Conservation (phyloP, 35 echinoderm and acorn worm genomes). For the Patiria miniata region DNA sequence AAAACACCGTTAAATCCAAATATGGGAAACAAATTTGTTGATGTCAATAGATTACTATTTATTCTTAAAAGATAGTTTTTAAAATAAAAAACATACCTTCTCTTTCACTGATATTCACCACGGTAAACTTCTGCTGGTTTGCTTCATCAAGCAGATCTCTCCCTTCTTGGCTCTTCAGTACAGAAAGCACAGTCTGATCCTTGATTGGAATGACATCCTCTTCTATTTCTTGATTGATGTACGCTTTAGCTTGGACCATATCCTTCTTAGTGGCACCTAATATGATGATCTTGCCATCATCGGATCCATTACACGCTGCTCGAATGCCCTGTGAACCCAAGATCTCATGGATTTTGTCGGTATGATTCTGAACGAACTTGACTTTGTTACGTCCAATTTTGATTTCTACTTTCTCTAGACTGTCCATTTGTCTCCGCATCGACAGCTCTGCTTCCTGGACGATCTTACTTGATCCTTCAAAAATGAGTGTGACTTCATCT, state of each 20-base stretch:
- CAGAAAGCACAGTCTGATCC: background rate
- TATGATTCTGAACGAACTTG: conserved; percentile 3
- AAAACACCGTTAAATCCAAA: background rate
- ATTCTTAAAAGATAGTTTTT: background rate
- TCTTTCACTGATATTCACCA: background rate
- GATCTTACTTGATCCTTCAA: conserved; percentile 13
- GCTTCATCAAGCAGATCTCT: background rate
- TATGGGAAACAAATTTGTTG: background rate
- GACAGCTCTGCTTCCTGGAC: background rate
- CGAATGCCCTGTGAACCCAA: background rate
- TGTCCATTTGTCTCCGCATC: conserved; percentile 25
- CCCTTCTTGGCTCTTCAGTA: background rate
- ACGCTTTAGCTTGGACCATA: background rate
- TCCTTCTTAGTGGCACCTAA: background rate
- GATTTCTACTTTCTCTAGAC: background rate
- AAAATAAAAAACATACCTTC: background rate
- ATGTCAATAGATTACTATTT: background rate
- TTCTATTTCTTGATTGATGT: conserved; percentile 8
- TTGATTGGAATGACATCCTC: background rate
- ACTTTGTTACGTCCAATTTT: background rate
- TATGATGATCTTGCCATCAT: conserved; percentile 17
- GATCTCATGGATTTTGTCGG: conserved; percentile 25
- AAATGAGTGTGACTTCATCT: background rate
- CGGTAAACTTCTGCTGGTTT: background rate
- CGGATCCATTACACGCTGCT: conserved; percentile 11